Evolutionary conservation across 2,888 invertebrate genomes (phyloP), one percentile per base, ranked within the genome.

Genomic region (Perdita meconis): DNA sequence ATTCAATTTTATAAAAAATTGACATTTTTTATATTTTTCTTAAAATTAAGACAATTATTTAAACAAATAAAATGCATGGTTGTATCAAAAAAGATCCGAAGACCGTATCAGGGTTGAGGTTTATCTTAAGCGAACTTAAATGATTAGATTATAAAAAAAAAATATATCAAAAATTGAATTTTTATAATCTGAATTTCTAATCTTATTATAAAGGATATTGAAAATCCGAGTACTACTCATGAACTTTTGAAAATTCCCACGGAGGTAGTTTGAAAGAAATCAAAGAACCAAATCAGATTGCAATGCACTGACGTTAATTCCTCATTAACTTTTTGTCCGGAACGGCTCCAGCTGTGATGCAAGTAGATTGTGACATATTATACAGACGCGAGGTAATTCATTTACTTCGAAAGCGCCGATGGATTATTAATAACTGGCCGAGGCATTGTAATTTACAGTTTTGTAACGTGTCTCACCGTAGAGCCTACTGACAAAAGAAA

Each of bases 371-470:
- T 57, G 80, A 77, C 72, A 55, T 59, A 64, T 69, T 73, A n/a
- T 26, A 50, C 64, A 22, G 60, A 36, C 66, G 13, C 66, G 40
- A 40, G 63, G 63, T 66, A 68, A 81, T 77, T 70, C 56, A 67
- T 80, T 73, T 73, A 61, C 36, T 60, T 51, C 50, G 50, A 71
- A 55, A 30, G 42, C 61, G 36, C 38, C 38, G 40, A 19, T 16
- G 44, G 51, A 44, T 59, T 60, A 72, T 72, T 73, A 72, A 73
- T 60, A 47, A 56, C 55, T 42, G n/a, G 10, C 60, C 56, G 53
- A 67, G 76, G 64, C 44, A 53, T 75, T 44, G 56, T 51, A 64
- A 67, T 79, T 71, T 59, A 55, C 65, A 71, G 76, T 79, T 72
- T 68, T 67, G 64, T 65, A 71, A 64, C 51, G 57, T 36, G 50